Evolutionary conservation across 1,140 invertebrate species (phyloP), one percentile per base, ranked within the genome.

Genomic region (Cydia pomonella): DNA sequence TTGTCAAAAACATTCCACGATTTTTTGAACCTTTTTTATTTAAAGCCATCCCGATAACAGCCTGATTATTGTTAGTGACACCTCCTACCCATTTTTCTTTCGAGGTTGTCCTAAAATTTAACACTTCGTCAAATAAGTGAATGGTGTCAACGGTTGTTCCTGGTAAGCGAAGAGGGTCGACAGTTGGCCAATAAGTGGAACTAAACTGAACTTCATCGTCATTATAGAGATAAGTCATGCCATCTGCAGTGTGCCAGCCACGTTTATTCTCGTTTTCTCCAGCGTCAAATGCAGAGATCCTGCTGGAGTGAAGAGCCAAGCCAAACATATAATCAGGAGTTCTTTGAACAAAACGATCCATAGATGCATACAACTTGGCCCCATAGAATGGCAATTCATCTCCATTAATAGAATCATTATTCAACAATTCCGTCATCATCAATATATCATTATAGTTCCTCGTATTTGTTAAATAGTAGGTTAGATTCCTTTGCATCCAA

Each of bases 321-420:
- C 53, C 53, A 21, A 59, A 59, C 53, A 59, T 59, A 23, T 59
- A 59, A 59, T 59, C 53, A 23, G 53, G 53, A 23, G 53, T 59
- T n/a, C 53, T 18, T 59, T 59, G 53, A 23, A 59, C 53, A 23
- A 59, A 59, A 59, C 53, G 53, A 59, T 59, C 53, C 53, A 59
- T 59, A 12, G 7, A 59, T 59, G 53, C 53, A 59, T 59, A 59
- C 12, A 59, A 23, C 53, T 12, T 59, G 12, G 53, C 3, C n/a
- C 53, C 53, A 59, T 23, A 59, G 10, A 59, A 59, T 59, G 53
- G 53, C 21, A 59, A 23, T 59, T 10, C 21, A 23, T 59, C 53
- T 3, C 53, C 53, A 23, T 3, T 59, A 10, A 59, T 59, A 23
- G 53, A 59, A 21, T 59, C 10, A n/a, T 59, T n/a, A 59, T 59